Evolutionary conservation across 2,888 invertebrate species (phyloP).

Genomic region (Ennomos fuscantarius): DNA sequence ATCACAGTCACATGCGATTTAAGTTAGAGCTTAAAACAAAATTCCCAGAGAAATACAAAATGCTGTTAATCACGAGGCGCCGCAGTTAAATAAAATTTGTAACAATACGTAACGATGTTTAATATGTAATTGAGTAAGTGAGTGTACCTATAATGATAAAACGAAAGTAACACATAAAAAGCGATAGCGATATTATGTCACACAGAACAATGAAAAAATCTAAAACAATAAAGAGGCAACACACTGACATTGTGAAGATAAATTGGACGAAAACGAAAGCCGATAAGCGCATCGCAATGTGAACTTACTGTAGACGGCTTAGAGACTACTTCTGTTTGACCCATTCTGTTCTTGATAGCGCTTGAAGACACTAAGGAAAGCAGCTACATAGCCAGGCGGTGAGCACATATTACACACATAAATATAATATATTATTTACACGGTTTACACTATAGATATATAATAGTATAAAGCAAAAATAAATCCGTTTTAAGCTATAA

Average conservation of each 20-base stretch:
- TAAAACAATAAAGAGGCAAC: constrained; percentile 13
- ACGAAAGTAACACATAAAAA: no score
- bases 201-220: constrained; percentile 27
- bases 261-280: constrained; percentile 19
- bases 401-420: constrained; percentile 61
- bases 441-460: constrained; percentile 31
- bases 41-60: no score
- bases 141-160: no score
- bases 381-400: constrained; percentile 68
- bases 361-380: constrained; percentile 71
- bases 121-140: no score
- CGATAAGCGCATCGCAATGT: constrained; percentile 28
- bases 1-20: no score
- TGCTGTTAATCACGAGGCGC: no score
- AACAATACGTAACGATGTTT: no score
- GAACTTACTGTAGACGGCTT: constrained; percentile 71
- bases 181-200: no score
- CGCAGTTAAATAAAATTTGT: no score
- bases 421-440: constrained; percentile 50
- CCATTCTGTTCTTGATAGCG: constrained; percentile 58
- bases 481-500: no score
- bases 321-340: constrained; percentile 49
- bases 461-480: constrained; percentile 13
- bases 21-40: no score
- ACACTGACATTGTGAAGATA: neutral